Conservation (phyloP, 2,888 invertebrate genomes). For the Pecten maximus region DNA sequence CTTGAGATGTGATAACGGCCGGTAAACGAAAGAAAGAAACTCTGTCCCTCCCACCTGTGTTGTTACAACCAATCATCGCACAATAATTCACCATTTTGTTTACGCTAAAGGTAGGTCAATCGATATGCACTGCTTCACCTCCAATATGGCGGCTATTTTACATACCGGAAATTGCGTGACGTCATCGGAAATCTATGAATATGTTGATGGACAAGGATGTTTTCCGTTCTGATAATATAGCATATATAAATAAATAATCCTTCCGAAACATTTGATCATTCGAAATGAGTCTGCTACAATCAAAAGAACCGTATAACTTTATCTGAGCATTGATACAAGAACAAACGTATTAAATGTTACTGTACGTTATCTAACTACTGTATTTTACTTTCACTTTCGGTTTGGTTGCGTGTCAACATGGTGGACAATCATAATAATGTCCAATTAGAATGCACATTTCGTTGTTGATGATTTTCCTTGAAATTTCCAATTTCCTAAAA, state of each 20-base stretch:
- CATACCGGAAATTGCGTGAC: conserved; percentile 30
- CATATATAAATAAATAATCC: too few relatives aligned
- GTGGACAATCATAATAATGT: background rate
- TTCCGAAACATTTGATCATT: too few relatives aligned
- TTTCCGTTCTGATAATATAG: too few relatives aligned
- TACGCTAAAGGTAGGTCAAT: background rate
- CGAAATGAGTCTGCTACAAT: too few relatives aligned
- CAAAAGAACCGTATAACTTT: too few relatives aligned
- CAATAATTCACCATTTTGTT: conserved; percentile 39
- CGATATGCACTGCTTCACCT: too few relatives aligned
- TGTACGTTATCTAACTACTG: too few relatives aligned
- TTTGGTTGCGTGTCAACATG: background rate
- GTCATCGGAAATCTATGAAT: too few relatives aligned
- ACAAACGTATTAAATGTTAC: too few relatives aligned
- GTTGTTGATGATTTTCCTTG: background rate
- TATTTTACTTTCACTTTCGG: conserved; percentile 30
- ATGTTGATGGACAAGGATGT: too few relatives aligned
- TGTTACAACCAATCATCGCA: conserved; percentile 49
- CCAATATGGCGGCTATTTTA: conserved; percentile 35
- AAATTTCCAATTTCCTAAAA: background rate
- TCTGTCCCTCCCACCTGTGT: conserved; percentile 39
- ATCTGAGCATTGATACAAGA: too few relatives aligned
- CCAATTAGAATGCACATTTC: background rate
- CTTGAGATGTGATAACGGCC: conserved; percentile 48
- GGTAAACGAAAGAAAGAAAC: conserved; percentile 49